These are phyloP conservation scores for Phrynocephalus forsythii DNA, from an alignment of 2,797 vertebrate genomes.

Conservation along the genomic window DNA sequence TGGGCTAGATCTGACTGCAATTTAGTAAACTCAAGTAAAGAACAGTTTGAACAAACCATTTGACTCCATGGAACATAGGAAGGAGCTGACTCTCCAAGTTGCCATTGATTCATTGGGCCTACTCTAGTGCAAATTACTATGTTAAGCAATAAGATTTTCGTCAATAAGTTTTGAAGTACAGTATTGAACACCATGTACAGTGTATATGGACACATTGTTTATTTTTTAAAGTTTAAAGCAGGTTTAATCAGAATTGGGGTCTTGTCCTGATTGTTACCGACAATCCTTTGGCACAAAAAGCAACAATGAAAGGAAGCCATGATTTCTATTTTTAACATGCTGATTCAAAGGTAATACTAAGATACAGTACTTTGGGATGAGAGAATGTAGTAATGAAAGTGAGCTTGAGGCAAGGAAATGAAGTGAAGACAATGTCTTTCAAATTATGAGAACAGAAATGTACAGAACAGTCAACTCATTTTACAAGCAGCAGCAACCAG, in stretches of 20 bases:
- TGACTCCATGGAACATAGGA: too few species aligned
- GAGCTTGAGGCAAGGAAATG: background rate
- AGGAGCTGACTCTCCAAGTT: too few species aligned
- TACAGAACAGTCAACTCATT: conserved; percentile 1
- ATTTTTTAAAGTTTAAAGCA: background rate
- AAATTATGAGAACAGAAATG: background rate
- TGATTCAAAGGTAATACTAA: conserved; percentile 8
- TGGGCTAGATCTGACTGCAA: too few species aligned
- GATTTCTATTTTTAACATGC: background rate
- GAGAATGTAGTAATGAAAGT: background rate
- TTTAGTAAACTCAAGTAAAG: too few species aligned
- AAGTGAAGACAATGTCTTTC: background rate
- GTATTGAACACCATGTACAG: background rate
- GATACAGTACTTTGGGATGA: background rate
- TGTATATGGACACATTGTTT: background rate
- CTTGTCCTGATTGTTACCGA: background rate
- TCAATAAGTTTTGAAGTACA: background rate
- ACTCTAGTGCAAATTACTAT: too few species aligned
- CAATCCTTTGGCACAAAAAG: background rate
- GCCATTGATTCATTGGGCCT: background rate
- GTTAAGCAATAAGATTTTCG: too few species aligned
- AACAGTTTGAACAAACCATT: too few species aligned
- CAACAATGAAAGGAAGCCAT: background rate
- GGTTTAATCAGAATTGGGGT: background rate
- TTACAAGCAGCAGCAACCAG: background rate